phyloP scores from a whole-genome alignment of 2,113 vertebrate species.

The Gopherus evgoodei region DNA sequence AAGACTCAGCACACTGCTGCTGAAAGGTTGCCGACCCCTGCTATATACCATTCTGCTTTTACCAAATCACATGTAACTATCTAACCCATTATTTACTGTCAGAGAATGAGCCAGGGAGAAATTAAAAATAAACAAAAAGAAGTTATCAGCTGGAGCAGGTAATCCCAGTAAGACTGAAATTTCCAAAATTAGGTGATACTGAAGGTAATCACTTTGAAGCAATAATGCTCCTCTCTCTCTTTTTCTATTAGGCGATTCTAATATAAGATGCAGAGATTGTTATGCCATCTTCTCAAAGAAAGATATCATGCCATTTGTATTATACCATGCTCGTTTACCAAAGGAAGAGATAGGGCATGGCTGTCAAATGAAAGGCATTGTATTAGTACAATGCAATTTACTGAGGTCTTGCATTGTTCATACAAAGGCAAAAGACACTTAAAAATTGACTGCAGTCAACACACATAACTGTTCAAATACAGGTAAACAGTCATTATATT shows the following conservation, averaged over 20 bases:
- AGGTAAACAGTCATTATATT: not conserved
- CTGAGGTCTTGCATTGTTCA: not conserved
- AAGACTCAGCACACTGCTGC: too few species aligned
- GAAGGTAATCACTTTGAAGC: not conserved
- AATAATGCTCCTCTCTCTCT: not conserved
- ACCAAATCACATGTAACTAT: not conserved
- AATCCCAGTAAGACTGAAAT: not conserved
- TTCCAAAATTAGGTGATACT: not conserved
- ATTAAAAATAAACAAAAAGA: not conserved
- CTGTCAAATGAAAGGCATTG: not conserved
- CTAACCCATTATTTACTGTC: not conserved
- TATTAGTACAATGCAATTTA: not conserved
- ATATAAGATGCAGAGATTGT: not conserved
- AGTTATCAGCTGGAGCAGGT: not conserved
- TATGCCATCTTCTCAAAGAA: not conserved
- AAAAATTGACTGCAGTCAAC: not conserved
- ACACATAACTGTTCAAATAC: not conserved
- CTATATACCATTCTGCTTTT: not conserved
- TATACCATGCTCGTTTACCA: not conserved
- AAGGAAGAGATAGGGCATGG: not conserved
- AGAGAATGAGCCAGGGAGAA: not conserved
- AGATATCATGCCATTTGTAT: not conserved
- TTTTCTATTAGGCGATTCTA: not conserved
- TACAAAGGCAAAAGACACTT: not conserved
- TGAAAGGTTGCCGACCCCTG: too few species aligned